Evolutionary conservation across 2,888 invertebrate species (phyloP), one percentile per base, ranked within the genome.

Genomic region (Petrolisthes cinctipes): DNA sequence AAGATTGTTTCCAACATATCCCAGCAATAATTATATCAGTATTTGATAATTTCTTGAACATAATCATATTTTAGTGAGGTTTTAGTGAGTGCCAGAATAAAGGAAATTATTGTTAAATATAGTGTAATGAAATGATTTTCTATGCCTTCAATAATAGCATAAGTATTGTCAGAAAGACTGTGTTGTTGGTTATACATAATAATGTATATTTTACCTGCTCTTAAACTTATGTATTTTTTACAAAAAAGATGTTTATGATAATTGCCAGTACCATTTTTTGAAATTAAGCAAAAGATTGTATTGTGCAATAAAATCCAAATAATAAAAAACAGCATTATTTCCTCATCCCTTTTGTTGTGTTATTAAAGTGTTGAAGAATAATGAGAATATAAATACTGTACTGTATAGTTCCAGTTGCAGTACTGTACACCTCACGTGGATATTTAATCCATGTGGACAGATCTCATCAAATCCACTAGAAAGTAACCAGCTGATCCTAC

Each of bases 181-280:
- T 88, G 87, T 83, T 88, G 87, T 88, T 88, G 87, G 87, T 88
- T 88, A 88, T 88, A 88, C 80, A 88, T 88, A 88, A 84, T 81
- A 84, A 75, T 88, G 87, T 88, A 88, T 88, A 88, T 88, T 88
- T 88, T 88, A 88, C 84, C 83, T 88, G 87, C 84, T 88, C 87
- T 83, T 84, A 80, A 88, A 88, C 87, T 83, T 88, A 81, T 88
- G 87, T 88, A 88, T 88, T 88, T 88, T 88, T 88, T 88, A 88
- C 87, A 88, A 83, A 82, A 82, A 88, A 82, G 83, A 84, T 81
- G 71, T 83, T 85, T 86, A 82, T 83, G 68, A 73, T 84, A 88
- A 84, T 88, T 88, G 87, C 87, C 87, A 88, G 80, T 88, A 88
- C 87, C 83, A 84, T 88, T 88, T 88, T 88, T 88, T 83, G 87